A percentile compares a stretch with the other conserved stretches of the same genome.
phyloP scores from a whole-genome alignment of 1,140 invertebrate genomes.

The Drosophila arawakana region DNA sequence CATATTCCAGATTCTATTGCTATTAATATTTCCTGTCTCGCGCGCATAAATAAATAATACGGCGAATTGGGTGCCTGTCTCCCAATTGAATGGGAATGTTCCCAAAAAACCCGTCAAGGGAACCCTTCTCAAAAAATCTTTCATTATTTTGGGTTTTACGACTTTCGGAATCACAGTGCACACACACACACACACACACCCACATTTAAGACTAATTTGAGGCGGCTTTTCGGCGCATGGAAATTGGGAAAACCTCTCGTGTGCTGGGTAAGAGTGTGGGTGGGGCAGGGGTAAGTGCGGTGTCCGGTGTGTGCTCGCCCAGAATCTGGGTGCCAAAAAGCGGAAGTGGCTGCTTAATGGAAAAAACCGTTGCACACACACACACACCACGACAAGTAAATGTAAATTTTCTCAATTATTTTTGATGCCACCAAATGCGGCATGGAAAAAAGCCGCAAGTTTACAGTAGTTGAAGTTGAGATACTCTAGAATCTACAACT shows the following conservation, averaged over 20 bases:
- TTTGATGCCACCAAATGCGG: constrained; percentile 24
- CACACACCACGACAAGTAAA: not conserved
- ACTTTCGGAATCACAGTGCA: constrained; percentile 54
- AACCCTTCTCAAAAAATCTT: constrained; percentile 65
- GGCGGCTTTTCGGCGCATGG: constrained; percentile 1
- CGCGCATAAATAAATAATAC: constrained; percentile 73
- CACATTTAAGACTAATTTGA: constrained; percentile 46
- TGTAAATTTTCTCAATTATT: constrained; percentile 51
- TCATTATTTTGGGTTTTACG: constrained; percentile 57
- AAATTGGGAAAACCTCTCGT: constrained; percentile 33
- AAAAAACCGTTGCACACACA: constrained; percentile 29
- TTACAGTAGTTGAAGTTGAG: constrained; percentile 29
- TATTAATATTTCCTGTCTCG: constrained; percentile 80
- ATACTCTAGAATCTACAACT: constrained; percentile 22
- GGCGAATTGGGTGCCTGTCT: not conserved
- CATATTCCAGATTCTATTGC: constrained; percentile 42
- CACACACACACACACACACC: constrained; percentile 44
- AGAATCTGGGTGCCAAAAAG: constrained; percentile 48
- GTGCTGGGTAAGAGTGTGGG: not conserved
- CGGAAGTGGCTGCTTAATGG: constrained; percentile 57
- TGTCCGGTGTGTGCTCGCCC: constrained; percentile 29
- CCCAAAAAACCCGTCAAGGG: constrained; percentile 15
- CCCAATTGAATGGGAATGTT: constrained; percentile 23
- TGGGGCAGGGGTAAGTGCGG: not conserved
- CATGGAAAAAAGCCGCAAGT: constrained; percentile 12